Evolutionary conservation across 2,888 invertebrate species (phyloP).

Genomic region (Graphium colonna): DNA sequence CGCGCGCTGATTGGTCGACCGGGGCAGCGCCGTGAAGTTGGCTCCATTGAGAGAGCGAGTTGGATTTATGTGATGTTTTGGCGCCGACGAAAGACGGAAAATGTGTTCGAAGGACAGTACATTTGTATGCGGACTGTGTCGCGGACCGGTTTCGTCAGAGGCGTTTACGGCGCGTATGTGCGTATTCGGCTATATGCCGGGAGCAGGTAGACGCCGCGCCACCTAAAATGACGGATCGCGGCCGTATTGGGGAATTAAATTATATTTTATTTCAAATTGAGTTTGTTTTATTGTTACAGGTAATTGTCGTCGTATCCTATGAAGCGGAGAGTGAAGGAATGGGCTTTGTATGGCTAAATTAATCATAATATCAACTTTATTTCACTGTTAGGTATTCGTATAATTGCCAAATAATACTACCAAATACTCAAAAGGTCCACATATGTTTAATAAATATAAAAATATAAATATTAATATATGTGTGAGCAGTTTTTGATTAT

Average conservation of each 20-base stretch:
- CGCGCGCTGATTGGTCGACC: slow-evolving; percentile 55
- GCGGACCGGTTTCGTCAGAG: slow-evolving; percentile 74
- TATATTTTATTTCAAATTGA: slow-evolving; percentile 41
- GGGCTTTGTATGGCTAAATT: too few species aligned
- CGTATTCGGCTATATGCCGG: slow-evolving; percentile 63
- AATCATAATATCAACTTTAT: too few species aligned
- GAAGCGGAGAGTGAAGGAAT: slow-evolving; percentile 3
- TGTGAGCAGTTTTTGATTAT: too few species aligned
- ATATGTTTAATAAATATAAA: too few species aligned
- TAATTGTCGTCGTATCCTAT: slow-evolving; percentile 36
- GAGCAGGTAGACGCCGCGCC: slow-evolving; percentile 61
- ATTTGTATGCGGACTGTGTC: slow-evolving; percentile 71
- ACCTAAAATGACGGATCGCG: slow-evolving; percentile 63
- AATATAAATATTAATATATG: too few species aligned
- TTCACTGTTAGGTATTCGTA: too few species aligned
- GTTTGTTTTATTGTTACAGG: slow-evolving; percentile 60
- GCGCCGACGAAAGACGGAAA: slow-evolving; percentile 73
- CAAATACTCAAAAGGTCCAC: too few species aligned
- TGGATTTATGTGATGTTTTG: slow-evolving; percentile 72
- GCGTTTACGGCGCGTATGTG: slow-evolving; percentile 72
- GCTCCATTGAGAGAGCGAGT: slow-evolving; percentile 63
- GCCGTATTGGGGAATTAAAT: slow-evolving; percentile 25
- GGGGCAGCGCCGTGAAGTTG: slow-evolving; percentile 63
- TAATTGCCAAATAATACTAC: too few species aligned
- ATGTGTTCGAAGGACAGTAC: slow-evolving; percentile 62